Base-by-base conservation (phyloP, 2,113 vertebrate genomes). In the Canis aureus region DNA sequence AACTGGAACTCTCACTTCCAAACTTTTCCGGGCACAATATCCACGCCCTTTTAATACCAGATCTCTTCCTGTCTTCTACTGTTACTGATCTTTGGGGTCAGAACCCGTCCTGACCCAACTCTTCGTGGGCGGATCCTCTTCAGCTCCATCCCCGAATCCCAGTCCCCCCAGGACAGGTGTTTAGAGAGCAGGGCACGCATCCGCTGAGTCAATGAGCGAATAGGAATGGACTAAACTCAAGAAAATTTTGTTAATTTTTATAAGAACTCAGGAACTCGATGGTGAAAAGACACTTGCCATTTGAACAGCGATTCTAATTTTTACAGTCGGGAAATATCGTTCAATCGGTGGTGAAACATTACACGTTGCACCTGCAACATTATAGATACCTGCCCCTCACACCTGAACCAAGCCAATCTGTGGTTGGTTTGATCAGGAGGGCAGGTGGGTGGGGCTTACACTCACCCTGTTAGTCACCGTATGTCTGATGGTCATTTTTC, bases 401-500 rank as follows among this genome's bases (percentile, higher is more conserved):
- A 4, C 35, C 3, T 1, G 7, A 5, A 10, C 23, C 13, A 2
- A 9, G 19, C 22, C 5, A 1, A 11, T 23, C 82, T 17, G 9
- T 1, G 59, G 64, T 3, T 23, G 35, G 32, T 3, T 38, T 51
- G 3, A 20, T 0, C 0, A 2, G 25, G 22, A 16, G 29, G 38
- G 16, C 0, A 10, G 0, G 11, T 20, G n/a, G 22, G 74, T 0
- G 11, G 53, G 5, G 8, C 38, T 43, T 35, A 0, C 7, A 11
- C 3, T 29, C 5, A 3, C 79, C 55, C 23, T 3, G 16, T 35
- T 1, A 5, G 17, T 29, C 2, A 8, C 80, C 51, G 6, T 4
- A 4, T 0, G 2, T 25, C 13, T 11, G 49, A 5, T 12, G 0
- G 17, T 2, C 25, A 5, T 49, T n/a, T 27, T 12, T 66, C 20